A percentile compares a stretch with the other conserved stretches of the same genome.
Conservation (phyloP, 1,140 invertebrate species). For the Aphis craccivora region DNA sequence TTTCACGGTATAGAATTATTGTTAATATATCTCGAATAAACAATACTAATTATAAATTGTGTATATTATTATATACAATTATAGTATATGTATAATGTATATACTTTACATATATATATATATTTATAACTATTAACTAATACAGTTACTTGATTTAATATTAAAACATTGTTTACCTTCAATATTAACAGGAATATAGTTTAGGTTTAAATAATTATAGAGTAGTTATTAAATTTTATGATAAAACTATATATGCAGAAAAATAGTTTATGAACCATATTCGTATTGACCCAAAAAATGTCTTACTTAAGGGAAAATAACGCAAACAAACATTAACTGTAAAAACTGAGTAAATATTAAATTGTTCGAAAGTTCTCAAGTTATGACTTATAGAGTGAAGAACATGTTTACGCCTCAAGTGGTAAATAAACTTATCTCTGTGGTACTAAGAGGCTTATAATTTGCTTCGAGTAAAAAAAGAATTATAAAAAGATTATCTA, state of each 20-base stretch:
- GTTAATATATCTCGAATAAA: background rate
- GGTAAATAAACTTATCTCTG: background rate
- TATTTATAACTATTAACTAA: no score
- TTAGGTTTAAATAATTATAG: background rate
- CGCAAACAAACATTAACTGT: background rate
- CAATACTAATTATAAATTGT: background rate
- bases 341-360: slow-evolving; percentile 1
- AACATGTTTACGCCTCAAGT: slow-evolving; percentile 1
- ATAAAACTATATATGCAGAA: background rate
- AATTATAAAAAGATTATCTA: background rate
- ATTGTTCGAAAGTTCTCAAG: background rate
- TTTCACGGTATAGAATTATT: background rate
- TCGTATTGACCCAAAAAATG: background rate
- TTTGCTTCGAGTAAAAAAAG: background rate
- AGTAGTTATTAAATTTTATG: background rate
- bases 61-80: no score
- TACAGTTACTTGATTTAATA: no score
- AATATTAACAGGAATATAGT: background rate
- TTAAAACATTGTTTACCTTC: no score
- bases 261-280: background rate
- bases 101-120: no score
- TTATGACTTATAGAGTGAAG: background rate
- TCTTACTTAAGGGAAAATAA: background rate
- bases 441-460: background rate
- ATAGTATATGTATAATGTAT: no score